A percentile compares a stretch with the other conserved stretches of the same genome.
phyloP scores from a whole-genome alignment of 1,140 invertebrate genomes.

The Diabrotica virgifera region DNA sequence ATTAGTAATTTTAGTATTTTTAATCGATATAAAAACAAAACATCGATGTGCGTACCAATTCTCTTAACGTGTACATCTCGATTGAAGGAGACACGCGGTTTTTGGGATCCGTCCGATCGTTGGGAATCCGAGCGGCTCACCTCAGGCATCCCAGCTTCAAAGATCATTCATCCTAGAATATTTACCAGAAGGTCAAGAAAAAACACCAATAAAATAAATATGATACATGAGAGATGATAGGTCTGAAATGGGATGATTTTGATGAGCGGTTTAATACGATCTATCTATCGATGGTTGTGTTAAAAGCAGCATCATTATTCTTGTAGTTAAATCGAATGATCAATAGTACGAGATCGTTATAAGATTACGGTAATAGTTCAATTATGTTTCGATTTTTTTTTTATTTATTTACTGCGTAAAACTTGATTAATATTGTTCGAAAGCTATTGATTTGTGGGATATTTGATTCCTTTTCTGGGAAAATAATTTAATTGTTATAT shows the following conservation, averaged over 20 bases:
- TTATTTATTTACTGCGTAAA: no score
- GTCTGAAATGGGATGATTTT: background rate
- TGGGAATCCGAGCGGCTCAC: constrained; percentile 57
- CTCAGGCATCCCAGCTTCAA: constrained; percentile 52
- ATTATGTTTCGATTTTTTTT: no score
- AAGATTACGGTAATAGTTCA: no score
- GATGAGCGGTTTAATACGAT: no score
- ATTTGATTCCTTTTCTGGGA: no score
- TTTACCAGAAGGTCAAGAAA: constrained; percentile 8
- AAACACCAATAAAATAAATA: background rate
- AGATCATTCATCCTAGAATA: constrained; percentile 24
- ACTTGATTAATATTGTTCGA: no score
- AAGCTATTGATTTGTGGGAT: no score
- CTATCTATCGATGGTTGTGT: no score
- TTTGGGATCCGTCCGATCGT: constrained; percentile 54
- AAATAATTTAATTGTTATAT: no score
- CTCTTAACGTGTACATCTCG: constrained; percentile 83
- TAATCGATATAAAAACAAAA: background rate
- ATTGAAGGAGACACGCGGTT: constrained; percentile 80
- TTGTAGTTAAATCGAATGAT: no score
- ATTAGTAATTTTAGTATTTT: background rate
- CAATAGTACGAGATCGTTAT: no score
- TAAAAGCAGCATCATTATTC: no score
- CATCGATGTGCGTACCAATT: constrained; percentile 63
- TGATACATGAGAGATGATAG: background rate